Conservation (phyloP, 1,140 invertebrate species). For the Gryon sp. region DNA sequence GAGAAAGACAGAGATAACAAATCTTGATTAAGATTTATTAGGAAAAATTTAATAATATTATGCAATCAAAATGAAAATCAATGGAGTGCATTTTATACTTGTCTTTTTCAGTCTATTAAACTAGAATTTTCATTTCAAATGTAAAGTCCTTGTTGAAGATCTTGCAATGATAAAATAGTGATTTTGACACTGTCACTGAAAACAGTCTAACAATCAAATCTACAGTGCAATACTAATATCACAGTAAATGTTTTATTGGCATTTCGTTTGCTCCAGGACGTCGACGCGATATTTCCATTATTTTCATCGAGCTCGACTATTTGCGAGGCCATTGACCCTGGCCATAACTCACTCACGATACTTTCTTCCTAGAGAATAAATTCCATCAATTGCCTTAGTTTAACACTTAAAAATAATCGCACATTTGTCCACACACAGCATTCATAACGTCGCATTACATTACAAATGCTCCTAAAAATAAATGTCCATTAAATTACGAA, state of each 20-base stretch:
- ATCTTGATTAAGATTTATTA: not conserved
- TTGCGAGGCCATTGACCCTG: slow-evolving; percentile 20
- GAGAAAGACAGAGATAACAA: not conserved
- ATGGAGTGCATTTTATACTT: too few relatives aligned
- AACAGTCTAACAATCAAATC: too few relatives aligned
- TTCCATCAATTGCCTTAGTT: not conserved
- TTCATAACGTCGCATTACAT: too few relatives aligned
- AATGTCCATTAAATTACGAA: not conserved
- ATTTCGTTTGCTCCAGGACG: not conserved
- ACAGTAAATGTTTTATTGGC: slow-evolving; percentile 3
- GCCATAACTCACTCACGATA: not conserved
- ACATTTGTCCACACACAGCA: not conserved
- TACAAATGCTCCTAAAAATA: not conserved
- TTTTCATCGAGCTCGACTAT: slow-evolving; percentile 12
- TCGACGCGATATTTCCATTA: slow-evolving; percentile 15
- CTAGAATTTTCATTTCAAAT: too few relatives aligned
- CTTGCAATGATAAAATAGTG: too few relatives aligned
- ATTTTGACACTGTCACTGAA: too few relatives aligned
- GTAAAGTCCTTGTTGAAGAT: too few relatives aligned
- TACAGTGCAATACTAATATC: too few relatives aligned
- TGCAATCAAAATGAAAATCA: too few relatives aligned
- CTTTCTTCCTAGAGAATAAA: slow-evolving; percentile 13
- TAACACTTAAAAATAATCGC: slow-evolving; percentile 14
- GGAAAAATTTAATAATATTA: too few relatives aligned
- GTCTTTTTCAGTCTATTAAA: too few relatives aligned